Percentiles rank a stretch among this genome's conserved stretches.
Conservation (phyloP, 2,888 invertebrate species). For the Agrotis ipsilon region DNA sequence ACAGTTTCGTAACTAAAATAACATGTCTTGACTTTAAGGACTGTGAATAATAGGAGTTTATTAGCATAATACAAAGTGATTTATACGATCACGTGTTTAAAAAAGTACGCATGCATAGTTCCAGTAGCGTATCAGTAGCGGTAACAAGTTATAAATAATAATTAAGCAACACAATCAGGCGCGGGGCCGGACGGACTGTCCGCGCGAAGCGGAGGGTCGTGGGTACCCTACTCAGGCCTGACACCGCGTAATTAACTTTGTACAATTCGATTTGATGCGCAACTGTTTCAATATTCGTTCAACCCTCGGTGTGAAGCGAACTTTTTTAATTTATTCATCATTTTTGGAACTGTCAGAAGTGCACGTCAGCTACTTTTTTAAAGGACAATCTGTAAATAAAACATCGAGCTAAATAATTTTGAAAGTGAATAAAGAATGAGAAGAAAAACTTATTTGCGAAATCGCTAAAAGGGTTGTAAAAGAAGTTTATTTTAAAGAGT, state of each 20-base stretch:
- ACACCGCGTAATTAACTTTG: slow-evolving; percentile 84
- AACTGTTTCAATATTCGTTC: slow-evolving; percentile 80
- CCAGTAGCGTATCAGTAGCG: slow-evolving; percentile 53
- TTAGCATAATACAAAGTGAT: slow-evolving; percentile 9
- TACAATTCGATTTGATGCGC: slow-evolving; percentile 82
- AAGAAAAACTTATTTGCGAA: slow-evolving; percentile 35
- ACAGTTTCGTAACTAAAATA: slow-evolving; percentile 27
- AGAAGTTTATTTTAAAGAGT: slow-evolving; percentile 38
- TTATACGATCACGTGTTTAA: slow-evolving; percentile 24
- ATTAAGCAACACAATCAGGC: slow-evolving; percentile 71
- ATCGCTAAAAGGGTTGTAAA: slow-evolving; percentile 38
- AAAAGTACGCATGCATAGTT: slow-evolving; percentile 33
- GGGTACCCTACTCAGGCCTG: slow-evolving; percentile 80
- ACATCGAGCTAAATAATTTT: slow-evolving; percentile 30
- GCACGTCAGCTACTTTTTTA: slow-evolving; percentile 25
- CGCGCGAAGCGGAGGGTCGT: slow-evolving; percentile 57
- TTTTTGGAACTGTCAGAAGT: slow-evolving; percentile 49
- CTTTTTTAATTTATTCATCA: slow-evolving; percentile 63
- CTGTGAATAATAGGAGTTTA: slow-evolving; percentile 17
- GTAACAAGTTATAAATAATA: slow-evolving; percentile 73
- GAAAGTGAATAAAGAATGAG: slow-evolving; percentile 20
- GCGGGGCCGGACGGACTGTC: slow-evolving; percentile 52
- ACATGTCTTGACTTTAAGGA: background rate
- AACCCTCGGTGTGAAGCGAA: slow-evolving; percentile 62
- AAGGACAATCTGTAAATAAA: slow-evolving; percentile 34